phyloP scores from a whole-genome alignment of 2,113 vertebrate species.

The Gracilinanus agilis region DNA sequence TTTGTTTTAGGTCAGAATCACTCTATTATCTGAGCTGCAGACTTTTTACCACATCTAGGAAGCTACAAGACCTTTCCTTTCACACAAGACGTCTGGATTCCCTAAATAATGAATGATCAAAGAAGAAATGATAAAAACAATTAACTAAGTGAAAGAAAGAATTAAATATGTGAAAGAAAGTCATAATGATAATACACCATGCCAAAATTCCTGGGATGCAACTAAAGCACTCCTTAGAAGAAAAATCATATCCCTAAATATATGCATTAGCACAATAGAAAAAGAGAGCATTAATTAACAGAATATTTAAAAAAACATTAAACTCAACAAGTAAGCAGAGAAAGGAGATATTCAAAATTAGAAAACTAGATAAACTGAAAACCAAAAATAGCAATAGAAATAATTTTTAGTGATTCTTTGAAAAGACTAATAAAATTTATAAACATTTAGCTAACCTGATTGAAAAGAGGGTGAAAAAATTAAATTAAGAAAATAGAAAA shows the following conservation, averaged over 20 bases:
- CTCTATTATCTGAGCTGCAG: too few relatives aligned
- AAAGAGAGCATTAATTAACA: not conserved
- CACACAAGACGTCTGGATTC: too few relatives aligned
- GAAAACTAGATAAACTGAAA: not conserved
- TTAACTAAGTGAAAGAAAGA: too few relatives aligned
- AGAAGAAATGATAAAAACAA: not conserved
- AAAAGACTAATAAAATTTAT: too few relatives aligned
- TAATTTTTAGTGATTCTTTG: too few relatives aligned
- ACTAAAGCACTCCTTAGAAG: not conserved
- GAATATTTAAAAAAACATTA: not conserved
- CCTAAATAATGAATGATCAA: not conserved
- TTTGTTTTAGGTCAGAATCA: too few relatives aligned
- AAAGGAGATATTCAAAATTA: not conserved
- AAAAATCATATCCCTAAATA: not conserved
- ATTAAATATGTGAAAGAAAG: constrained; percentile 6
- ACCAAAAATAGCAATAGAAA: not conserved
- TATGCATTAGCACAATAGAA: not conserved
- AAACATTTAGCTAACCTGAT: not conserved
- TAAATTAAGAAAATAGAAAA: not conserved
- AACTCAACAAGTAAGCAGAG: not conserved
- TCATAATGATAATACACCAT: not conserved
- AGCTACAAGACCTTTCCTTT: too few relatives aligned
- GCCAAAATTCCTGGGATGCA: not conserved
- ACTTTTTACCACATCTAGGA: too few relatives aligned
- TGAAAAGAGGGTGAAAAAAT: constrained; percentile 4